Evolutionary conservation across 2,113 vertebrate genomes (phyloP), one percentile per base, ranked within the genome.

Genomic region (Dasypus novemcinctus): DNA sequence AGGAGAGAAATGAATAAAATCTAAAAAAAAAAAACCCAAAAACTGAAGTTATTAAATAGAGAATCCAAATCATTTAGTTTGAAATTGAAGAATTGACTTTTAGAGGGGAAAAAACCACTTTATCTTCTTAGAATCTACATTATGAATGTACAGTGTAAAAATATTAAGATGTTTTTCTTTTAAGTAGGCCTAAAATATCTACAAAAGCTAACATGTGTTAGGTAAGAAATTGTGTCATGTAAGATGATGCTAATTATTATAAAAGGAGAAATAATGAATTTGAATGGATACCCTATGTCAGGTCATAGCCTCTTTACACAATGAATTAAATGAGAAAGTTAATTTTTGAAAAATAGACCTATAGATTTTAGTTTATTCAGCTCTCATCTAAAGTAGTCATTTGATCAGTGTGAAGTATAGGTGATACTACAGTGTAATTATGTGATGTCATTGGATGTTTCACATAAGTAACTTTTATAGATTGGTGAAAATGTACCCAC

Each of bases 191-290:
- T 21, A 31, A 87, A 68, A 33, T 59, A 75, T 15, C 23, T 64
- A 64, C 87, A 49, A 82, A 94, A 71, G 25, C 25, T 61, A 76
- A 61, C 13, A 10, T 27, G 4, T 13, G 10, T 94, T 92, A 61
- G 90, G 20, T 81, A 79, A 69, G 46, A 17, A 91, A 4, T 49
- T 59, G 3, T 59, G 33, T 7, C 1, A 66, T 25, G 33, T 49
- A 92, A 79, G n/a, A 83, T 74, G 86, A 80, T 88, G 2, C 61
- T 96, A 91, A 33, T 27, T 93, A 88, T 64, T 29, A 25, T 21
- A 4, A 72, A 54, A 74, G 27, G 85, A 3, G 54, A 90, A 81
- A 41, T 49, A 3, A 27, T 41, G 11, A 59, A 81, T 49, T 72
- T 72, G 88, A 63, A 33, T 86, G 1, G 85, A 91, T 75, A 63